Evolutionary conservation across 37 sponge, comb jelly and placozoan species (phyloP).

Genomic region (Crambe crambe): DNA sequence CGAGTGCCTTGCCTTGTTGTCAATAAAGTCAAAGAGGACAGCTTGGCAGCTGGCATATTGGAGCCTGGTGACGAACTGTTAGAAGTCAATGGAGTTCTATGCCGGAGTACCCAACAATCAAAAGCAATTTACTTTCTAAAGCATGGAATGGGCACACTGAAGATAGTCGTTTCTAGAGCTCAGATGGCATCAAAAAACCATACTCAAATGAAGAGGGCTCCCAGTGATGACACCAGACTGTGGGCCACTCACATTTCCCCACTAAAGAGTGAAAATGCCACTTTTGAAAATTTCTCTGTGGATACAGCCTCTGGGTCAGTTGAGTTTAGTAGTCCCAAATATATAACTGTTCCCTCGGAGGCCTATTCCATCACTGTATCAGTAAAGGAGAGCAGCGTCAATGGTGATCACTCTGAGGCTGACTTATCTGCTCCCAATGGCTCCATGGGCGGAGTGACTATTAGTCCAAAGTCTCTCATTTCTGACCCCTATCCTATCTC

Average conservation of each 20-base stretch:
- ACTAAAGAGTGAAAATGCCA: not conserved
- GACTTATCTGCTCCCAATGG: not conserved
- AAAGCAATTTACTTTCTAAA: slow-evolving; percentile 33
- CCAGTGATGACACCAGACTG: not conserved
- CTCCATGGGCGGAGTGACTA: not conserved
- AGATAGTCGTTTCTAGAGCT: slow-evolving; percentile 56
- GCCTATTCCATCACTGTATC: not conserved
- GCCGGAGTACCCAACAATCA: slow-evolving; percentile 39
- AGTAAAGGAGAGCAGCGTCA: not conserved
- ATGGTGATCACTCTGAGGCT: not conserved
- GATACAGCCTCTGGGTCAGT: too few species aligned
- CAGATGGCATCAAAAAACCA: not conserved
- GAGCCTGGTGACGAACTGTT: slow-evolving; percentile 60
- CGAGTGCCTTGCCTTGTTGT: slow-evolving; percentile 40
- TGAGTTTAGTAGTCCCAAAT: not conserved
- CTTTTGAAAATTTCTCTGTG: not conserved
- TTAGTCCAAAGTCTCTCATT: not conserved
- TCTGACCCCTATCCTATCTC: too few species aligned
- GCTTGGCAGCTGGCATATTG: slow-evolving; percentile 28
- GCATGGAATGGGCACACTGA: slow-evolving; percentile 29
- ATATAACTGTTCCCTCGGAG: not conserved
- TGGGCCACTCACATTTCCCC: slow-evolving; percentile 27
- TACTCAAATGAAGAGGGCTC: slow-evolving; percentile 6
- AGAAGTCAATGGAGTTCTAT: slow-evolving; percentile 62
- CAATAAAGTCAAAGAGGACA: slow-evolving; percentile 49